These are phyloP conservation scores for Nephotettix cincticeps DNA, from an alignment of 1,140 invertebrate species.

Conservation along the genomic window DNA sequence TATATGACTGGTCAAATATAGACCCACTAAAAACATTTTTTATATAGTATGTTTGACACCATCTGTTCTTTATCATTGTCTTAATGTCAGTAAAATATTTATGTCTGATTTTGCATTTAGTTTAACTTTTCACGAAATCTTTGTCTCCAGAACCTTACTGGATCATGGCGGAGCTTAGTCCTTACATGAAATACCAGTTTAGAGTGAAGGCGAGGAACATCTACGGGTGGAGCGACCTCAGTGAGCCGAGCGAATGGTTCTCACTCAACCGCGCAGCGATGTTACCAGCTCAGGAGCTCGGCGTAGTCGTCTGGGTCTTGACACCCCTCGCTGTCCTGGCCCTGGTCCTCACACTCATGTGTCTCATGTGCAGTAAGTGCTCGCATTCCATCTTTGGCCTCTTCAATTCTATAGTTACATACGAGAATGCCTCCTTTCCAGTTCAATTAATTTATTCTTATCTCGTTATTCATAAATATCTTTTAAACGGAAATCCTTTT, in stretches of 20 bases:
- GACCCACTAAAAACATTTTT: too few species aligned
- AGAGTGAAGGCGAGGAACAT: constrained; percentile 74
- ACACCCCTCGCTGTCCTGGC: constrained; percentile 52
- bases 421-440: too few species aligned
- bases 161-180: constrained; percentile 67
- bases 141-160: constrained; percentile 66
- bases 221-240: constrained; percentile 74
- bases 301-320: constrained; percentile 58
- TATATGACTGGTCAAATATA: too few species aligned
- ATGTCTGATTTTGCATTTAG: too few species aligned
- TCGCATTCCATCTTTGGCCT: too few species aligned
- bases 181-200: constrained; percentile 64
- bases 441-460: too few species aligned
- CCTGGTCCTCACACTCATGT: constrained; percentile 43
- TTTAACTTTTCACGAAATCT: constrained; percentile 16
- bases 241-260: constrained; percentile 57
- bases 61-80: background rate
- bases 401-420: too few species aligned
- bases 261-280: constrained; percentile 56
- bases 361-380: constrained; percentile 53
- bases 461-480: too few species aligned
- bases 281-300: constrained; percentile 57
- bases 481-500: too few species aligned
- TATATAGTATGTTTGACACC: background rate
- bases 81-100: background rate